A percentile compares a stretch with the other conserved stretches of the same genome.
phyloP scores from a whole-genome alignment of 2,113 vertebrate species.

The Pseudopipra pipra region DNA sequence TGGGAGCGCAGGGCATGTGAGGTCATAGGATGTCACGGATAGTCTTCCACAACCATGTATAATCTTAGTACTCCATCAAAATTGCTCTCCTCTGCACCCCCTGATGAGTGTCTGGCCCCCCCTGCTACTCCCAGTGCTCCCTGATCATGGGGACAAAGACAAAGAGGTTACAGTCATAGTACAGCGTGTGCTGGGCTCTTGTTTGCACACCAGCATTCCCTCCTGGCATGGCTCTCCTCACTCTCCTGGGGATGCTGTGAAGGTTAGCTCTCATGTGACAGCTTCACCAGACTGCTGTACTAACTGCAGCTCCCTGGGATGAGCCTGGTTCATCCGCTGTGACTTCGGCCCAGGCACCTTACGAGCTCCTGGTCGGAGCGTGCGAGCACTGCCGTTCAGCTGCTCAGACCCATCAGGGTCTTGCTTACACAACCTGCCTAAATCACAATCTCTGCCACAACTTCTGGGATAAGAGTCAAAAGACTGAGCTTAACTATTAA shows the following conservation, averaged over 20 bases:
- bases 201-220: neutral
- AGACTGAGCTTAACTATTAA: conserved; percentile 52
- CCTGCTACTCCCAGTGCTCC: neutral
- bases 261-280: neutral
- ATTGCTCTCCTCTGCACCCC: neutral
- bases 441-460: neutral
- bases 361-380: accelerated
- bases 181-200: neutral
- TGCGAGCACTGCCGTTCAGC: accelerated
- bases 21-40: accelerated
- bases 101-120: neutral
- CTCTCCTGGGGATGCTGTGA: neutral
- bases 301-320: neutral
- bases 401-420: neutral
- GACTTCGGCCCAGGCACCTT: neutral
- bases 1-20: neutral
- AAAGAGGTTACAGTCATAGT: neutral
- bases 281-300: neutral
- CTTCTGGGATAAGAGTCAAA: neutral
- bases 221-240: neutral
- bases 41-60: neutral
- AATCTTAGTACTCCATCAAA: neutral
- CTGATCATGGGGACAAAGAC: neutral
- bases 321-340: neutral
- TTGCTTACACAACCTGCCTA: neutral